Conservation (phyloP, 1,140 invertebrate species). For the Adelges cooleyi region DNA sequence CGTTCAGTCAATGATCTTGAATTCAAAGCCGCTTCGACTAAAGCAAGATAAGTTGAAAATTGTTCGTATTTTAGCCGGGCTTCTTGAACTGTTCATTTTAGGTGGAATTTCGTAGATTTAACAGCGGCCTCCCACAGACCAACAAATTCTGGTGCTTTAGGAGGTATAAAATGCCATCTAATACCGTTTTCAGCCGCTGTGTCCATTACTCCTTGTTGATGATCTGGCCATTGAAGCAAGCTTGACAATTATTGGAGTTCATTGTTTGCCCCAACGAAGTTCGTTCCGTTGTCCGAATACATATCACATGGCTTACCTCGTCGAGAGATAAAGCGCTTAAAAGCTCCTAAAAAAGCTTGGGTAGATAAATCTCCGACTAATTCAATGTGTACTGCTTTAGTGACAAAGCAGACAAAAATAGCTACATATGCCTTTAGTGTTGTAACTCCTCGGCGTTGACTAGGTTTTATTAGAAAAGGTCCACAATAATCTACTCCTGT, state of each 20-base stretch:
- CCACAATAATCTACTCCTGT: conserved; percentile 35
- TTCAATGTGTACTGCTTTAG: conserved; percentile 24
- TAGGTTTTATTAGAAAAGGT: conserved; percentile 33
- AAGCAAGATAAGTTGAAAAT: no score
- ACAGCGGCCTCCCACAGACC: not conserved
- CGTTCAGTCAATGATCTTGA: no score
- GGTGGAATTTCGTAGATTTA: no score
- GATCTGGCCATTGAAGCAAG: not conserved
- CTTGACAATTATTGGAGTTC: not conserved
- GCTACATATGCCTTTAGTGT: not conserved
- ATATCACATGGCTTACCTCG: not conserved
- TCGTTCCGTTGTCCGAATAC: conserved; percentile 4
- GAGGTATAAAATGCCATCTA: conserved; percentile 1
- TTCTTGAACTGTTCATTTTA: no score
- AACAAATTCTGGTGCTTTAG: not conserved
- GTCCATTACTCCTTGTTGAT: not conserved
- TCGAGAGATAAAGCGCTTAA: conserved; percentile 1
- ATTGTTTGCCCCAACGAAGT: no score
- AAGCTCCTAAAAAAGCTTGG: conserved; percentile 15
- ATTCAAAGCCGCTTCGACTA: no score
- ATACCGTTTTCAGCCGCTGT: not conserved
- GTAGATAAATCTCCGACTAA: not conserved
- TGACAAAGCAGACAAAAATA: conserved; percentile 16
- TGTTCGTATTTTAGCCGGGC: no score
- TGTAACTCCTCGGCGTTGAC: not conserved